Evolutionary conservation across 2,888 invertebrate genomes (phyloP), one percentile per base, ranked within the genome.

Genomic region (Priocnemis perturbator): DNA sequence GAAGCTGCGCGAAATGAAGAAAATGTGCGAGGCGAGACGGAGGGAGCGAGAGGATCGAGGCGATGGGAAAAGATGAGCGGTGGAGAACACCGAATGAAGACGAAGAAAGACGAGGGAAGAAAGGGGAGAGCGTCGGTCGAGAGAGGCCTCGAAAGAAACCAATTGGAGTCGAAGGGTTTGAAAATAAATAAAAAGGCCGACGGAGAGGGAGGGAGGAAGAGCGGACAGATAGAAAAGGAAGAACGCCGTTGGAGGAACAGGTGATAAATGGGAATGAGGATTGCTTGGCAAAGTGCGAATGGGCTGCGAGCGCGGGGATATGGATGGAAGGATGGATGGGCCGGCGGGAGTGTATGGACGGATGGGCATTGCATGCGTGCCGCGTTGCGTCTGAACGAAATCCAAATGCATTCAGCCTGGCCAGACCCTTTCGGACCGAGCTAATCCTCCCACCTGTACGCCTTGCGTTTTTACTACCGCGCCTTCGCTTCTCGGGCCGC

Each of bases 231-330:
- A 76, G 78, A 78, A 77, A 77, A 78, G 76, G 77, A 79, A 76
- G 77, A 74, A 79, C 72, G 68, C 75, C 75, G 70, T 69, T 60
- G 73, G 73, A 77, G 81, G 79, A 82, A 82, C 83, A 83, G 82
- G 86, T 87, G 87, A 87, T 87, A 87, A 87, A 87, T 87, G 85
- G 81, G 85, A 86, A 86, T 83, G 85, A 87, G 85, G 83, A 87
- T 87, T 87, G 86, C 85, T 83, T 82, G 84, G 86, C 82, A 85
- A 84, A 86, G 86, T 86, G 85, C 85, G 86, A 86, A 86, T 83
- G 81, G 80, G 50, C 78, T 81, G 72, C 76, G 73, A 75, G 73
- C 80, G 73, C 80, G 78, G 67, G 73, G 74, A 69, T 71, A 70
- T 70, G 74, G 71, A 66, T 59, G 69, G 62, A 69, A 75, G 61